Evolutionary conservation across 2,888 invertebrate species (phyloP), one percentile per base, ranked within the genome.

Genomic region (Drosophila multiciliata): DNA sequence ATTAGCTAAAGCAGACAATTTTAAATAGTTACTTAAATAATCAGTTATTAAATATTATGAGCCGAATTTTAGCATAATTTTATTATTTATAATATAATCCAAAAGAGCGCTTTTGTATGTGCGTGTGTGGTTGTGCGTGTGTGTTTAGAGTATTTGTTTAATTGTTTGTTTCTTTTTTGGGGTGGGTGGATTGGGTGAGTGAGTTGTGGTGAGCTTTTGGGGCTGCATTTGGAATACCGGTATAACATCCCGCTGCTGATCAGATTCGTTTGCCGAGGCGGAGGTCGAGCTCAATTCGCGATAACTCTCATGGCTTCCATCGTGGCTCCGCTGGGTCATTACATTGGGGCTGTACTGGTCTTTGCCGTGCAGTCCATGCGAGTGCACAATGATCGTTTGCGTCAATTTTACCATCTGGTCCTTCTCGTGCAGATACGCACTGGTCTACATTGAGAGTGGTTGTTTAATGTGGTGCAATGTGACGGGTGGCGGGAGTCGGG

Each of bases 161-260:
- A 42, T 42, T 57, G 45, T 57, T 49, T 54, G 35, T 36, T 69
- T 67, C 54, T 38, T 66, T 26, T 64, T 29, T 66, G 48, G 50
- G 61, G 54, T 50, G 50, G 29, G 66, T 59, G 58, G 53, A 29
- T 61, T 75, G 68, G 58, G 74, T 85, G 79, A 59, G 70, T 75
- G 69, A 66, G 55, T 61, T 33, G 67, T 32, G 8, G 57, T 29
- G 15, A 75, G 89, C 90, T 65, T 63, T 59, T 66, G 70, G 77
- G 74, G 63, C 71, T 73, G 72, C 58, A 40, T 75, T 81, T 80
- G 78, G 90, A 87, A 91, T 94, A 94, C 94, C 94, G 94, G 93
- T 91, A 94, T 93, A 83, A 92, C 91, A 64, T 88, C 91, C 68
- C 74, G 79, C 64, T 75, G 78, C 76, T 82, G 87, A 63, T 82